Percentiles rank a stretch among this genome's conserved stretches.
Evolutionary conservation across 2,113 vertebrate species (phyloP).

Genomic region (Oostethus manadensis): DNA sequence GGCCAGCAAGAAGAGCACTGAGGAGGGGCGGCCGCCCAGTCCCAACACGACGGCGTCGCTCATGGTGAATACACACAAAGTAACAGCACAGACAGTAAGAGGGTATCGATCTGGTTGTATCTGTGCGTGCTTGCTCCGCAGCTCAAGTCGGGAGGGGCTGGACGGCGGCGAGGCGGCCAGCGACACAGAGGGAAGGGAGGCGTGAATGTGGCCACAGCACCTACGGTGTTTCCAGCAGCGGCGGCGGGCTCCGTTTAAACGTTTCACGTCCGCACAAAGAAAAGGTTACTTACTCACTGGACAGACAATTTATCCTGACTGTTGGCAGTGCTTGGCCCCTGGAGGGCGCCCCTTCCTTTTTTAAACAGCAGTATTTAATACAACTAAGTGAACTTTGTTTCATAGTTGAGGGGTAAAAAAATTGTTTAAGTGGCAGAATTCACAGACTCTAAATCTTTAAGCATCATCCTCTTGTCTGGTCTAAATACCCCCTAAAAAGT

Average conservation of each 20-base stretch:
- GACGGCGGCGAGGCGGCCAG: slow-evolving; percentile 91
- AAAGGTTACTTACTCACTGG: too few species aligned
- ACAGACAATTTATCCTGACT: too few species aligned
- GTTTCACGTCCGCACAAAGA: too few species aligned
- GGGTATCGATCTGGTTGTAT: too few species aligned
- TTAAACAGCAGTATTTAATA: too few species aligned
- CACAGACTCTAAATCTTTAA: too few species aligned
- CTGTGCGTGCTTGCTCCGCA: slow-evolving; percentile 44
- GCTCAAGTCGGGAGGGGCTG: slow-evolving; percentile 88
- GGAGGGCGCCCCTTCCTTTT: too few species aligned
- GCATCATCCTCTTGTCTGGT: background rate
- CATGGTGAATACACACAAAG: slow-evolving; percentile 36
- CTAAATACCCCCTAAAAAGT: background rate
- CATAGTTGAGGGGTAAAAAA: too few species aligned
- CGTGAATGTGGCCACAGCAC: slow-evolving; percentile 49
- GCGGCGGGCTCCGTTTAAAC: slow-evolving; percentile 76
- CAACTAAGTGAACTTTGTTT: too few species aligned
- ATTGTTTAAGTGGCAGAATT: background rate
- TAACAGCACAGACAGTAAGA: too few species aligned
- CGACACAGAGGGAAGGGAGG: slow-evolving; percentile 93
- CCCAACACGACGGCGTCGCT: slow-evolving; percentile 69
- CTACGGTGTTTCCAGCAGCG: slow-evolving; percentile 66
- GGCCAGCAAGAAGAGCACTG: slow-evolving; percentile 84
- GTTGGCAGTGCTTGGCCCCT: too few species aligned
- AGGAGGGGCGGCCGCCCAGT: slow-evolving; percentile 70